Base-by-base conservation (phyloP, 2,113 vertebrate genomes). In the Ammodytes marinus region DNA sequence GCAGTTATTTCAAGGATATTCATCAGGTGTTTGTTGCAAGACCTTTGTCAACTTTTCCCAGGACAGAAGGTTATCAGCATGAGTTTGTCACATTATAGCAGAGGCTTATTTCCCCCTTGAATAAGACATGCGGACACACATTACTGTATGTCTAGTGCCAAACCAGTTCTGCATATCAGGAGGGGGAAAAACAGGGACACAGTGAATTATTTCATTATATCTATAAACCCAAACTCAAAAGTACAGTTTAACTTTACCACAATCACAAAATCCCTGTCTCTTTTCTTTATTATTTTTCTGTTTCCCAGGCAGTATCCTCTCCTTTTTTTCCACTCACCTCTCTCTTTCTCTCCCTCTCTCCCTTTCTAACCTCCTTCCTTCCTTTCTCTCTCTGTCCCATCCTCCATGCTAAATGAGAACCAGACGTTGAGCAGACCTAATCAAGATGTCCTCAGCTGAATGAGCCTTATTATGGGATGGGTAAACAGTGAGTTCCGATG, bases 401-500 rank as follows among this genome's bases (percentile, higher is more conserved):
- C 82, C 85, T 89, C 88, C 86, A 59, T 49, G 52, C 69, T 85
- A 89, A 94, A 93, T 93, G 86, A 93, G 85, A 93, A 93, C 87
- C 93, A 94, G 92, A 91, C 85, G 61, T 80, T 86, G 40, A 52
- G 83, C 83, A 80, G 89, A 80, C 81, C 92, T 90, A 93, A 94
- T 93, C 93, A 93, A 91, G 91, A 92, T 93, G 90, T 91, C 91
- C 92, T 87, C 84, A 72, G 84, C 77, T 91, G 88, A 92, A 93
- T 91, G 89, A 92, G 89, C 83, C 83, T 86, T 85, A 95, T 93
- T 92, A 93, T 85, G 87, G 86, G 87, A 93, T 88, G 92, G 83
- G 92, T 94, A 95, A 95, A 95, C 93, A 94, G 78, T 84, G 86
- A 89, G 87, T 87, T 92, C 89, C 88, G 84, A 92, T 86, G 81